Evolutionary conservation across 1,140 invertebrate species (phyloP).

Genomic region (Homalodisca vitripennis): DNA sequence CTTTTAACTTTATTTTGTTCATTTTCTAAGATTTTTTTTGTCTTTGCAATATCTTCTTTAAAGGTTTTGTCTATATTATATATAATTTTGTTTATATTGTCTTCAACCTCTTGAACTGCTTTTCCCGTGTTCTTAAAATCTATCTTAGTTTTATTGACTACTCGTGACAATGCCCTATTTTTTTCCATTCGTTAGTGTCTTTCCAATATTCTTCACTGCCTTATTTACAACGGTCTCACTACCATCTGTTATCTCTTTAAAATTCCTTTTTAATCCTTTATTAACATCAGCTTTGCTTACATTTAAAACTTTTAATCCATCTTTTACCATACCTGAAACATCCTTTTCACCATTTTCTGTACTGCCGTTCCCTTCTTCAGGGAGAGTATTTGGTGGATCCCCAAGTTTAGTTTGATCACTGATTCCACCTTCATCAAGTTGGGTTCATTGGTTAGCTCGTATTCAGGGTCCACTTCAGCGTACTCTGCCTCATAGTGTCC

Average conservation of each 20-base stretch:
- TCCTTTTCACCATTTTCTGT: not conserved
- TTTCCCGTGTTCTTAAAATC: not conserved
- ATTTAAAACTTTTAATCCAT: not conserved
- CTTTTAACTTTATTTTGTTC: conserved; percentile 13
- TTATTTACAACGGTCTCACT: not conserved
- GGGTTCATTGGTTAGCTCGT: not conserved
- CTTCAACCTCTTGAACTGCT: not conserved
- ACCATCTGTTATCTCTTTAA: not conserved
- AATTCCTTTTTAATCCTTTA: not conserved
- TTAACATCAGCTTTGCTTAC: not conserved
- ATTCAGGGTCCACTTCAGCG: conserved; percentile 5
- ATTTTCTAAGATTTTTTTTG: not conserved
- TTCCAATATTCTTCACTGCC: not conserved
- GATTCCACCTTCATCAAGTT: not conserved
- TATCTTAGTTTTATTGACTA: not conserved
- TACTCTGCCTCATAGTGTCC: conserved; percentile 21
- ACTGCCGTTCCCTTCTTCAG: not conserved
- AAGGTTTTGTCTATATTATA: conserved; percentile 23
- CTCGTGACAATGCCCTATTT: not conserved
- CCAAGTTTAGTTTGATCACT: too few relatives aligned
- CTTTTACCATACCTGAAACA: not conserved
- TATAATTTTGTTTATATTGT: conserved; percentile 9
- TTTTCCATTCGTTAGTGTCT: not conserved
- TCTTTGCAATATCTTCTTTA: not conserved
- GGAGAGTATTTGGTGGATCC: not conserved